A percentile compares a stretch with the other conserved stretches of the same genome.
phyloP scores from a whole-genome alignment of 2,113 vertebrate genomes.

The Tetrax tetrax region DNA sequence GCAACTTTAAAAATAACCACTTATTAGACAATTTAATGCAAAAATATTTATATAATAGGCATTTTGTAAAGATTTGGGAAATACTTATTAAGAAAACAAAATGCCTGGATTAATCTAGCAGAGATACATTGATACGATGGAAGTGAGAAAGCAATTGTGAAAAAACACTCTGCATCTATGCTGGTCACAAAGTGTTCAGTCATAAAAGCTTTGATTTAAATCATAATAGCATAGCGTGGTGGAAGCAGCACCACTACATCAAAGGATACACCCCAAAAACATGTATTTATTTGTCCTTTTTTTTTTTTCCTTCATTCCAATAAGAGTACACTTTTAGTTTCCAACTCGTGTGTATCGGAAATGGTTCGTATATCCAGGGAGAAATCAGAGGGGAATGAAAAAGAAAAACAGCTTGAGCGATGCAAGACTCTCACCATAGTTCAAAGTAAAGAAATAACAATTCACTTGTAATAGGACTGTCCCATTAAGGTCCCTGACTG shows the following conservation, averaged over 20 bases:
- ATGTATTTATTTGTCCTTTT: neutral
- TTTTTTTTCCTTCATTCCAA: neutral
- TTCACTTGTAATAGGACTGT: slow-evolving; percentile 78
- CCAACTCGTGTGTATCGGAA: slow-evolving; percentile 12
- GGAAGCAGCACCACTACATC: slow-evolving; percentile 53
- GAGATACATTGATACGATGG: neutral
- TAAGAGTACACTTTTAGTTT: neutral
- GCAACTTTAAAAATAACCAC: slow-evolving; percentile 39
- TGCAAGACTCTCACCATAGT: slow-evolving; percentile 62
- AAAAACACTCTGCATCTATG: slow-evolving; percentile 30
- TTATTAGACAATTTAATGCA: slow-evolving; percentile 21
- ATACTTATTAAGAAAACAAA: slow-evolving; percentile 27
- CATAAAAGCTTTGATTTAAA: slow-evolving; percentile 49
- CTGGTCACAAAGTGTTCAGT: slow-evolving; percentile 45
- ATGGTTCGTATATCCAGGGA: slow-evolving; percentile 52
- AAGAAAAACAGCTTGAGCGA: slow-evolving; percentile 57
- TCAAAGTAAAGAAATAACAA: slow-evolving; percentile 75
- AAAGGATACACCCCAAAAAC: neutral
- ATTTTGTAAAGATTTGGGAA: slow-evolving; percentile 32
- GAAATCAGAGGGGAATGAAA: slow-evolving; percentile 58
- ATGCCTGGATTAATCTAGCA: slow-evolving; percentile 36
- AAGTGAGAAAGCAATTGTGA: slow-evolving; percentile 32
- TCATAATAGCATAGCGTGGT: neutral
- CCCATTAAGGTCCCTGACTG: slow-evolving; percentile 76
- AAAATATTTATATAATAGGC: neutral